Evolutionary conservation across 37 sponge, comb jelly and placozoan species (phyloP), one percentile per base, ranked within the genome.

Genomic region (Theonella swinhoei): DNA sequence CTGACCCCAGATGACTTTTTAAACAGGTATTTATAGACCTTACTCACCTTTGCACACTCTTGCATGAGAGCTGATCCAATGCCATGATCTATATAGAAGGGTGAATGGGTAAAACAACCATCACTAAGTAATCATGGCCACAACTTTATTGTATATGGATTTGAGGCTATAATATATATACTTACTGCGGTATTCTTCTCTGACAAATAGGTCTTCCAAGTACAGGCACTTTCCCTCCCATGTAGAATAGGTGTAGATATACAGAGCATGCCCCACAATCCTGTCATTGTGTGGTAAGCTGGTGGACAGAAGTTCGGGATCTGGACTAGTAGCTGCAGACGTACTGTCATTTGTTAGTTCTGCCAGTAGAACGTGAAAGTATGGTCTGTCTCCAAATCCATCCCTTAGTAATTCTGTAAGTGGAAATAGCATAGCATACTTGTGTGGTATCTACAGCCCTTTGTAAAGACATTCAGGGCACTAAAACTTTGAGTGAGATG

Each of bases 181-280:
- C 85, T 77, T 35, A 85, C 85, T 54, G 39, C 78, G 38, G 30
- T 80, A 74, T 0, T 87, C 68, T n/a, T 62, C 28, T 32, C 20
- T 39, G 0, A 87, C 74, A 62, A 73, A 87, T 20, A 87, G 23
- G 59, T 87, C 87, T 68, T 80, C 80, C 58, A 87, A 2, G 41
- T 80, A 42, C 32, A 87, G 59, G 23, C 19, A 58, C 24, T 42
- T 73, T 41, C 87, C 87, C 17, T 39, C 33, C 87, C 80, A 80
- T 33, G 87, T 80, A 0, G 87, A 80, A 64, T 72, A 87, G 67
- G 62, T 64, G 58, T 36, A 74, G 87, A 54, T 74, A 72, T 74
- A 87, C 62, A 72, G 20, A 22, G 80, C 76, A 75, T 87, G 72
- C 42, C 87, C 87, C 41, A 85, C 47, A 4, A 70, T 26, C 38